Base-by-base conservation (phyloP, 2,888 invertebrate species). In the Morinoia aosen region DNA sequence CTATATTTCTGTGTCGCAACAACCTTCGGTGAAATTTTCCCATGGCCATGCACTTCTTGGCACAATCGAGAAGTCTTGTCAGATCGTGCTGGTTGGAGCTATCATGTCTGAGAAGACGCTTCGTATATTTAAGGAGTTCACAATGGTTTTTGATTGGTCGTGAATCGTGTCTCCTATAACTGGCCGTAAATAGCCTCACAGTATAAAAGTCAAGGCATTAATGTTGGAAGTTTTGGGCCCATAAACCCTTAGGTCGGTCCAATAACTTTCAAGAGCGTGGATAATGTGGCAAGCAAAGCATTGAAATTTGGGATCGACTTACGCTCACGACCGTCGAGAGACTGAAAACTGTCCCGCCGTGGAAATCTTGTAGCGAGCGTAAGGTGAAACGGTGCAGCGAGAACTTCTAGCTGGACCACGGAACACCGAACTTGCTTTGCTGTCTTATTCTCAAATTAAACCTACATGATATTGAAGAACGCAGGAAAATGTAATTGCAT, bases 31-130 rank as follows among this genome's bases (percentile, higher is more conserved):
- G 57, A 93, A 93, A 93, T 93, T 93, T 93, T 57, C 93, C 93
- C 56, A 57, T 39, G 93, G 57, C 93, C 57, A 93, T 93, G 93
- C 93, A 93, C 93, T 93, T 93, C 93, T 93, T 93, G 57, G 93
- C 93, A 93, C 93, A 93, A 93, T 93, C 93, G 93, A 93, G 57
- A 90, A 93, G 93, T 93, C 93, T 93, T 93, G 93, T 93, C 93
- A 93, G 93, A 93, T 93, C 93, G 93, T 93, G 93, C 93, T 93
- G 93, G 93, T 57, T 93, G 93, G 93, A 93, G 93, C 93, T 93
- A 93, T 93, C 93, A 93, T 93, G 93, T 93, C 93, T 93, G 57
- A 33, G 93, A 93, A 57, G 48, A 56, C 93, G 93, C 93, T 93
- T 56, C 93, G 93, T 93, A 93, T 93, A 93, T 93, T 93, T 93